Conservation (phyloP, 2,888 invertebrate genomes). For the Heliconius ethilla region DNA sequence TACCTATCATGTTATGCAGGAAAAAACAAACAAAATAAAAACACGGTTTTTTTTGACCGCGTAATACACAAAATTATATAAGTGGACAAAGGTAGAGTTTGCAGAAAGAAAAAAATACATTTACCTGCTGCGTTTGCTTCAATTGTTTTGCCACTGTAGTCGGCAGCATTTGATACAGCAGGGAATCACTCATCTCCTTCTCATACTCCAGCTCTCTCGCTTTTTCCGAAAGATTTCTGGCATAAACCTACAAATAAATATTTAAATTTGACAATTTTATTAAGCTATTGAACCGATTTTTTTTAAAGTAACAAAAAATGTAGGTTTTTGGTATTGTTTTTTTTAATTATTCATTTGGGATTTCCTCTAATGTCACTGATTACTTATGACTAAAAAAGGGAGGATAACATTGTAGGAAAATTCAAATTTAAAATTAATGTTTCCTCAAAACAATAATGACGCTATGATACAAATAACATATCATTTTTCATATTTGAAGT, state of each 20-base stretch:
- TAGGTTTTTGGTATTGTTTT: no score
- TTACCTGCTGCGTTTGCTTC: slow-evolving; percentile 92
- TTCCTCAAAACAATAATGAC: background rate
- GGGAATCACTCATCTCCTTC: slow-evolving; percentile 90
- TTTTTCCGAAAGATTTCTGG: slow-evolving; percentile 90
- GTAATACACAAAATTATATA: no score
- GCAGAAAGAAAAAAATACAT: background rate
- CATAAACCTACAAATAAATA: slow-evolving; percentile 85
- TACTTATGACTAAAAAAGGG: no score
- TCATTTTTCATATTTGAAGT: no score
- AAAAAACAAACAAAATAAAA: no score
- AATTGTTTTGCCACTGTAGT: slow-evolving; percentile 92
- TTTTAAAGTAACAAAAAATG: no score
- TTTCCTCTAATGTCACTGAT: no score
- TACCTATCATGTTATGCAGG: no score
- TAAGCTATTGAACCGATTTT: no score
- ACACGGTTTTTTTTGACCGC: no score
- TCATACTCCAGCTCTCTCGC: slow-evolving; percentile 91
- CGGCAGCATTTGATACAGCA: slow-evolving; percentile 93
- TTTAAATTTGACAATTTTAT: background rate
- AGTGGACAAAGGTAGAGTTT: background rate
- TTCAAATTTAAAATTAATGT: background rate
- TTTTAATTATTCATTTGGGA: no score
- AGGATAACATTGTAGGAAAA: background rate
- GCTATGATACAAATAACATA: background rate